Evolutionary conservation across 1,140 invertebrate genomes (phyloP).

Genomic region (Colletes latitarsis): DNA sequence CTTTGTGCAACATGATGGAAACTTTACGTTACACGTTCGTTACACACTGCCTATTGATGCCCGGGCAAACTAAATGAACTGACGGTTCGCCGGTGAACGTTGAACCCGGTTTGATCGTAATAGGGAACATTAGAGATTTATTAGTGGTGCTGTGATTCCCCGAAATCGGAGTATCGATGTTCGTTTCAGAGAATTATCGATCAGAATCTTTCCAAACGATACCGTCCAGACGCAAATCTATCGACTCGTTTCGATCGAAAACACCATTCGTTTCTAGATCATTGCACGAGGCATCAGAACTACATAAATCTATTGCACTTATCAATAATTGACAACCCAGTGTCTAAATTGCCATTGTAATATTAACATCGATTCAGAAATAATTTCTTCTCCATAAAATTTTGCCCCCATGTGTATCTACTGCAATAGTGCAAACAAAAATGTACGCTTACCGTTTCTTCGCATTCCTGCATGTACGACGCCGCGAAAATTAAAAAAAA

Average conservation of each 20-base stretch:
- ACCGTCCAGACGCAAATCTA: neutral
- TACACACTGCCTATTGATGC: conserved; percentile 51
- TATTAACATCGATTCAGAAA: too few relatives aligned
- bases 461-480: too few relatives aligned
- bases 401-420: too few relatives aligned
- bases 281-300: too few relatives aligned
- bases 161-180: neutral
- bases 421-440: too few relatives aligned
- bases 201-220: neutral
- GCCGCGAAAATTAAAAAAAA: too few relatives aligned
- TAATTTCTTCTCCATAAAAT: too few relatives aligned
- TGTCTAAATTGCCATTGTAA: too few relatives aligned
- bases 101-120: conserved; percentile 13
- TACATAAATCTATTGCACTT: too few relatives aligned
- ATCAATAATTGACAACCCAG: too few relatives aligned
- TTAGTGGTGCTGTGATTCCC: conserved; percentile 3
- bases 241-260: neutral
- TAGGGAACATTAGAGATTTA: conserved; percentile 39
- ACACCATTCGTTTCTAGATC: too few relatives aligned
- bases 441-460: too few relatives aligned
- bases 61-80: conserved; percentile 45
- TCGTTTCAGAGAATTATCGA: neutral
- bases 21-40: conserved; percentile 55
- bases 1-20: conserved; percentile 54
- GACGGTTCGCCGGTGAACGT: conserved; percentile 38